These are phyloP conservation scores for Prunella himalayana DNA, from an alignment of 2,113 vertebrate genomes.

Conservation along the genomic window DNA sequence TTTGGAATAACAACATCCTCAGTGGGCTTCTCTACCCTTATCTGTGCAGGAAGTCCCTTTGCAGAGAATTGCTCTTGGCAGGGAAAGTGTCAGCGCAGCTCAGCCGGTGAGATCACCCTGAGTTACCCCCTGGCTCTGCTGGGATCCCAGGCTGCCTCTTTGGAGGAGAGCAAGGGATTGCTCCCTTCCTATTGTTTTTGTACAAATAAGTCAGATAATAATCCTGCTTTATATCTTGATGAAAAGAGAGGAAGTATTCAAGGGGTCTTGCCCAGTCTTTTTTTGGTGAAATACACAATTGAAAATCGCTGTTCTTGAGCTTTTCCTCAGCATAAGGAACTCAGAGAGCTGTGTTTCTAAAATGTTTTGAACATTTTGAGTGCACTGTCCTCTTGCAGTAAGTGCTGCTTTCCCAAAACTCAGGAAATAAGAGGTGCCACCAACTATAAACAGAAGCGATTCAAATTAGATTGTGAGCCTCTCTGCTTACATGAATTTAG, in stretches of 20 bases:
- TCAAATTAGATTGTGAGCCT: background rate
- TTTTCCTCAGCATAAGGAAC: background rate
- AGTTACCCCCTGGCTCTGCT: background rate
- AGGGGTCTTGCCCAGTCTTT: background rate
- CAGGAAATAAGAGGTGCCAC: background rate
- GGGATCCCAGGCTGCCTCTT: background rate
- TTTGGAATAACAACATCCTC: background rate
- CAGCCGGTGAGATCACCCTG: constrained; percentile 12
- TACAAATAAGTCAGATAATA: background rate
- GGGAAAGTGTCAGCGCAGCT: constrained; percentile 2
- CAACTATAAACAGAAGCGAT: background rate
- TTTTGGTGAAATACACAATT: background rate
- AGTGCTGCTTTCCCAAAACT: background rate
- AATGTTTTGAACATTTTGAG: background rate
- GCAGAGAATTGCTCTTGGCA: constrained; percentile 56
- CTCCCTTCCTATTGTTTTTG: background rate
- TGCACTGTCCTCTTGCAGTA: background rate
- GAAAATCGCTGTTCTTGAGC: background rate
- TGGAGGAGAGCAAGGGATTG: background rate
- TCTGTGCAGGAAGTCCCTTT: constrained; percentile 51
- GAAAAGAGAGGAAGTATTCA: background rate
- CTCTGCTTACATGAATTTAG: background rate
- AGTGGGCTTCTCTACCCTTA: background rate
- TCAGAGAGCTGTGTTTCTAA: background rate
- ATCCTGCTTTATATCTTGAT: background rate